phyloP scores from a whole-genome alignment of 2,888 invertebrate genomes.

The Aleiodes alternator region DNA sequence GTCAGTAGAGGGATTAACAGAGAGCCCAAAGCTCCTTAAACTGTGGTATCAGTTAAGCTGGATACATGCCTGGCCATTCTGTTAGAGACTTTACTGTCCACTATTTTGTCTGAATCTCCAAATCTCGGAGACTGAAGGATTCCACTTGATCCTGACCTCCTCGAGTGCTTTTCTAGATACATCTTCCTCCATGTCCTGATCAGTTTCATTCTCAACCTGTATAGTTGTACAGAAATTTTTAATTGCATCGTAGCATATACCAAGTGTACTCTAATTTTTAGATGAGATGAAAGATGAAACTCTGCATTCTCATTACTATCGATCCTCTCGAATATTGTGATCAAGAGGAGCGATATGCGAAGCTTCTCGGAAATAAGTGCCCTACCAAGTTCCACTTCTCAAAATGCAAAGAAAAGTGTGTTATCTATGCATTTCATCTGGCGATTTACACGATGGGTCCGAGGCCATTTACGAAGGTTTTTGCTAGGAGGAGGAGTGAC shows the following conservation, averaged over 20 bases:
- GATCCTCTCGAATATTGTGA: slow-evolving; percentile 6
- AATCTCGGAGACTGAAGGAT: slow-evolving; percentile 32
- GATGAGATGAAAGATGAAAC: not conserved
- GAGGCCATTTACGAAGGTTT: slow-evolving; percentile 9
- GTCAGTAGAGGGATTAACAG: slow-evolving; percentile 70
- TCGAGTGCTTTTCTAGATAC: slow-evolving; percentile 40
- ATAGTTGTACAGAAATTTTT: not conserved
- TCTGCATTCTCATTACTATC: slow-evolving; percentile 6
- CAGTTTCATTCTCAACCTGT: not conserved
- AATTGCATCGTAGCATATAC: no score
- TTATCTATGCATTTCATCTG: slow-evolving; percentile 41
- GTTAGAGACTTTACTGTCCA: slow-evolving; percentile 49
- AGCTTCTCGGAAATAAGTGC: not conserved
- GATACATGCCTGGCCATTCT: slow-evolving; percentile 71
- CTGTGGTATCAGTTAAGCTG: slow-evolving; percentile 74
- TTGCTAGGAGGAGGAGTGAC: not conserved
- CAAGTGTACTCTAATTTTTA: no score
- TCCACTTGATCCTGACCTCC: slow-evolving; percentile 30
- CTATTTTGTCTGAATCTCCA: slow-evolving; percentile 73
- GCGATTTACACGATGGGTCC: slow-evolving; percentile 24
- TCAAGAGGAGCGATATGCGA: slow-evolving; percentile 28
- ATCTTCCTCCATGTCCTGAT: not conserved
- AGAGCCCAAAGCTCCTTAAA: slow-evolving; percentile 74
- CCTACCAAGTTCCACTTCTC: not conserved
- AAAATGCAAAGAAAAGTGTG: slow-evolving; percentile 32